These are phyloP conservation scores for Argyrosomus regius DNA, from an alignment of 2,797 vertebrate species.

Conservation along the genomic window DNA sequence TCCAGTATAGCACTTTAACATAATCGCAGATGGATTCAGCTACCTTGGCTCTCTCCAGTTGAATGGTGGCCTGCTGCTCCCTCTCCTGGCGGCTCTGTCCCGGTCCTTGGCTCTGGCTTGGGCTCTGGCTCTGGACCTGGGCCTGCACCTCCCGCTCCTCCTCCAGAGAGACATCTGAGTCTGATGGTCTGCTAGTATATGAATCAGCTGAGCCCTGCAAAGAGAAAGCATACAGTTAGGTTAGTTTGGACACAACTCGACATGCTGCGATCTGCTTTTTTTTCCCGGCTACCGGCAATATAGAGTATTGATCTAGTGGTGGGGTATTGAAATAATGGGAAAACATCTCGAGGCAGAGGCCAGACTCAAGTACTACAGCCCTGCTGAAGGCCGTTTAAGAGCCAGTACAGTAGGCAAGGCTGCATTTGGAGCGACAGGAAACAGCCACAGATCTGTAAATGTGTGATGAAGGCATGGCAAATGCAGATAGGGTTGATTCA, in stretches of 20 bases:
- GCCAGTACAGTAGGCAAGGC: not conserved
- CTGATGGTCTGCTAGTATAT: slow-evolving; percentile 97
- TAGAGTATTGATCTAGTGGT: not conserved
- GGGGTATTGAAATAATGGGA: not conserved
- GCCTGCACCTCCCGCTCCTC: slow-evolving; percentile 95
- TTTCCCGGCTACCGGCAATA: not conserved
- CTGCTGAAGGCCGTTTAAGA: not conserved
- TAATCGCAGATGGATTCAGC: not conserved
- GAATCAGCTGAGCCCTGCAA: slow-evolving; percentile 96
- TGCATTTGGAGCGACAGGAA: slow-evolving; percentile 16
- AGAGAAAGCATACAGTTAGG: not conserved
- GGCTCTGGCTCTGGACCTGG: slow-evolving; percentile 83
- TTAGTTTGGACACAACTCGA: not conserved
- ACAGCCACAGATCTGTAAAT: not conserved
- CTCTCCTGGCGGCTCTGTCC: slow-evolving; percentile 90
- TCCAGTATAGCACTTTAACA: not conserved
- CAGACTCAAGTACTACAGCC: not conserved
- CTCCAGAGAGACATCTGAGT: slow-evolving; percentile 97
- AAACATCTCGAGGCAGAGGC: not conserved
- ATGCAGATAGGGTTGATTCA: not conserved
- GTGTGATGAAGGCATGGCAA: slow-evolving; percentile 3
- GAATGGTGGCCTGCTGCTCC: slow-evolving; percentile 93
- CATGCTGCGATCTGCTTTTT: too few relatives aligned
- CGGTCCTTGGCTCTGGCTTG: slow-evolving; percentile 80
- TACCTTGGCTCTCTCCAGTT: slow-evolving; percentile 94